phyloP scores from a whole-genome alignment of 2,797 vertebrate species.

The Sebastes oblongus region DNA sequence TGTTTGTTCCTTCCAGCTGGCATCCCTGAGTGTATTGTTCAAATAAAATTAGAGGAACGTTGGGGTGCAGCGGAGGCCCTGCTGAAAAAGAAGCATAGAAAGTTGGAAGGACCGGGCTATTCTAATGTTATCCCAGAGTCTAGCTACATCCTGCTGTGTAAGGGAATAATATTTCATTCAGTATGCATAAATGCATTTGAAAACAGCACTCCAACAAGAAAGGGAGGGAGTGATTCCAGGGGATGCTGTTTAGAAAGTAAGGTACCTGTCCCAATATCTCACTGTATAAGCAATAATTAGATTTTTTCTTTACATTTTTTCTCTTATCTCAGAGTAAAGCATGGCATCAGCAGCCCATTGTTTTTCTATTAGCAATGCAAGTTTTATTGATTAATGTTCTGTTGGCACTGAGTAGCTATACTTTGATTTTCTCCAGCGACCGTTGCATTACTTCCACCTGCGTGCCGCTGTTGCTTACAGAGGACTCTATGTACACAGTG shows the following conservation, averaged over 20 bases:
- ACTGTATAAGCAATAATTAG: slow-evolving; percentile 3
- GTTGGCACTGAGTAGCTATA: slow-evolving; percentile 1
- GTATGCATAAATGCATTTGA: slow-evolving; percentile 69
- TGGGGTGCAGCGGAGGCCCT: slow-evolving; percentile 36
- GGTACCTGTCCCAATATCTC: slow-evolving; percentile 33
- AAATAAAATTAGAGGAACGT: slow-evolving; percentile 67
- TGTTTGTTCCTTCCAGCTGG: slow-evolving; percentile 57
- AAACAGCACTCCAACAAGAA: slow-evolving; percentile 58
- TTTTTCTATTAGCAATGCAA: slow-evolving; percentile 43
- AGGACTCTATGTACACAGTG: slow-evolving; percentile 33
- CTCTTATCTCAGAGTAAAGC: slow-evolving; percentile 40
- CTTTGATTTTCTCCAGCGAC: slow-evolving; percentile 34
- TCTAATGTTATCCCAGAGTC: slow-evolving; percentile 57
- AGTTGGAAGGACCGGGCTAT: slow-evolving; percentile 42
- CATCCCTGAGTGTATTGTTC: slow-evolving; percentile 42
- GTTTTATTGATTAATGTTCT: slow-evolving; percentile 61
- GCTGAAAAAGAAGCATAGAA: slow-evolving; percentile 49
- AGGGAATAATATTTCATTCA: slow-evolving; percentile 73
- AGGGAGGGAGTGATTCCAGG: slow-evolving; percentile 39
- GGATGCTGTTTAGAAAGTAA: slow-evolving; percentile 36
- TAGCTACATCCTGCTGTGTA: slow-evolving; percentile 64
- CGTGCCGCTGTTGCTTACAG: slow-evolving; percentile 27
- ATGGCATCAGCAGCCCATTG: slow-evolving; percentile 28
- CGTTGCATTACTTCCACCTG: slow-evolving; percentile 28
- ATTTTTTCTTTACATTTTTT: slow-evolving; percentile 29